Evolutionary conservation across 2,797 vertebrate genomes (phyloP), one percentile per base, ranked within the genome.

Genomic region (Acrocephalus scirpaceus): DNA sequence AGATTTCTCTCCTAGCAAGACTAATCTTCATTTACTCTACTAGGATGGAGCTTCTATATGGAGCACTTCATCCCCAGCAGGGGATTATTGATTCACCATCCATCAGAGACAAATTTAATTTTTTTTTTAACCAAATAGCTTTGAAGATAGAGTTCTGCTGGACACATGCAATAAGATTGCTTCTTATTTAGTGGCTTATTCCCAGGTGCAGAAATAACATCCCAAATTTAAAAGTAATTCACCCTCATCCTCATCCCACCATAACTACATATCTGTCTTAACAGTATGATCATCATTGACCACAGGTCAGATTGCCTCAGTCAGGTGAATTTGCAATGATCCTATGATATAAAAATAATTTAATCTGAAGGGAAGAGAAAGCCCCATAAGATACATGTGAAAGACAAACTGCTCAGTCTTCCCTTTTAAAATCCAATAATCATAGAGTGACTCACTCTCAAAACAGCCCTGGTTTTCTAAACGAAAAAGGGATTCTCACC

Each of bases 171-270:
- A 71, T 90, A 80, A 93, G 88, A 91, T 50, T 76, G 57, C 69
- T 94, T 90, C 62, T 96, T 86, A 95, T 91, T 96, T 95, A 89
- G 93, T 74, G 47, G 70, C 26, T 94, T 93, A 96, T 91, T 95
- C 50, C 69, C 71, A 76, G 51, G 51, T 90, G 57, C 82, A 91
- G 83, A 95, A 93, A 94, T 61, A 86, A 64, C 45, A 90, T 66
- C 72, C 45, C 61, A 80, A 95, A 96, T 93, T 86, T 87, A 57
- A 86, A 96, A 96, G 69, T 92, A 95, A 95, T 93, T 96, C 82
- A 83, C 77, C 42, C 78, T 95, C 73, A 64, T 11, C 66, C 34
- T 86, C 70, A 53, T 53, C 40, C n/a, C 53, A 71, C 13, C 54
- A 29, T 88, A 94, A 83, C 78, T 72, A 45, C 50, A 1, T 74